Percentiles rank a stretch among this genome's conserved stretches.
phyloP scores from a whole-genome alignment of 2,888 invertebrate species.

The Leuctra nigra region DNA sequence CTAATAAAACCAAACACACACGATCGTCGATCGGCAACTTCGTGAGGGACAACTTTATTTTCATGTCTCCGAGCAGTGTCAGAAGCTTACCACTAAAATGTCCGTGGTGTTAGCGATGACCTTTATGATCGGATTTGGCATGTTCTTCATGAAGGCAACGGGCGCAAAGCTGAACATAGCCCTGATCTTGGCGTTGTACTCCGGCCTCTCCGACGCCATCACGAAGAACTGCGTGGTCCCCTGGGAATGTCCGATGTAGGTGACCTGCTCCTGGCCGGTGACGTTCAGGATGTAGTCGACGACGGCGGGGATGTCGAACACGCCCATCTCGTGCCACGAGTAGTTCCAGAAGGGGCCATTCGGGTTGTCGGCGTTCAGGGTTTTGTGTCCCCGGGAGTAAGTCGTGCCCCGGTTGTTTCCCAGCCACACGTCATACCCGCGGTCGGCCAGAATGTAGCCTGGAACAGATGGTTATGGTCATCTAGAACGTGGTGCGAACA shows the following conservation, averaged over 20 bases:
- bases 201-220: too few relatives aligned
- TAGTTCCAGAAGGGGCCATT: constrained; percentile 54
- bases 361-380: constrained; percentile 41
- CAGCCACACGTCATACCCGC: too few relatives aligned
- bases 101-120: background rate
- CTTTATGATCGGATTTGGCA: background rate
- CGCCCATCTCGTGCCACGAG: constrained; percentile 79
- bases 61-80: too few relatives aligned
- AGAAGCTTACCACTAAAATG: background rate
- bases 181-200: too few relatives aligned
- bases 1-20: too few relatives aligned
- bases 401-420: constrained; percentile 71
- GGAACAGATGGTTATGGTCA: too few relatives aligned
- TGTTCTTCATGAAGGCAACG: constrained; percentile 23
- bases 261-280: constrained; percentile 54
- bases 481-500: too few relatives aligned
- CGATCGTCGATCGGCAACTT: too few relatives aligned
- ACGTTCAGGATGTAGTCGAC: constrained; percentile 60
- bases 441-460: constrained; percentile 52
- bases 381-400: constrained; percentile 53
- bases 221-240: constrained; percentile 29
- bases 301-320: constrained; percentile 70
- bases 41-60: too few relatives aligned
- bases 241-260: constrained; percentile 76
- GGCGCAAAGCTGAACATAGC: too few relatives aligned